These are phyloP conservation scores for Drosophila mojavensis DNA, from an alignment of 1,140 invertebrate species.

Conservation along the genomic window DNA sequence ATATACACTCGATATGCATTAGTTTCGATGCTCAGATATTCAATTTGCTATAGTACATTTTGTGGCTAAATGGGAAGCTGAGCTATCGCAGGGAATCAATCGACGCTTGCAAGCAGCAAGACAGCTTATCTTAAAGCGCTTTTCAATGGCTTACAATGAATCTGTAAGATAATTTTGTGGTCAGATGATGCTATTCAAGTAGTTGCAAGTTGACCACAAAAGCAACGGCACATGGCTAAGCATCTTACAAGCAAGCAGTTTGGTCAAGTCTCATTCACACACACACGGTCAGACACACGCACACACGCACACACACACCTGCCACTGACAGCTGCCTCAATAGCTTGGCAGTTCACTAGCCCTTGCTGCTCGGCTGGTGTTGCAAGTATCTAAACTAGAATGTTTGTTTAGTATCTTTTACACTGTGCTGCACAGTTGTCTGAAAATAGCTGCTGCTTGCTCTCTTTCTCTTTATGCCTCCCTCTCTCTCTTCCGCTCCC, in stretches of 20 bases:
- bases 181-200: constrained; percentile 32
- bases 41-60: constrained; percentile 1
- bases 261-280: constrained; percentile 16
- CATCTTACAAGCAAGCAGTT: constrained; percentile 36
- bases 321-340: constrained; percentile 56
- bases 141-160: constrained; percentile 39
- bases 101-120: background rate
- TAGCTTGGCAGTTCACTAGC: constrained; percentile 51
- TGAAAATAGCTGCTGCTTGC: constrained; percentile 13
- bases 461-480: background rate
- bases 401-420: constrained; percentile 72
- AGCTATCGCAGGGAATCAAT: constrained; percentile 21
- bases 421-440: constrained; percentile 26
- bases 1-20: constrained; percentile 11
- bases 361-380: constrained; percentile 47
- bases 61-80: constrained; percentile 8
- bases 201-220: constrained; percentile 47
- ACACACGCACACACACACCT: constrained; percentile 13
- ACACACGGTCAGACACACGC: background rate
- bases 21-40: constrained; percentile 15
- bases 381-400: constrained; percentile 72
- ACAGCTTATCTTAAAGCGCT: constrained; percentile 21
- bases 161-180: constrained; percentile 34
- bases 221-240: constrained; percentile 25
- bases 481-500: background rate